Percentiles rank a stretch among this genome's conserved stretches.
These are phyloP conservation scores for Tiliqua scincoides DNA, from an alignment of 2,113 vertebrate species.

Conservation along the genomic window DNA sequence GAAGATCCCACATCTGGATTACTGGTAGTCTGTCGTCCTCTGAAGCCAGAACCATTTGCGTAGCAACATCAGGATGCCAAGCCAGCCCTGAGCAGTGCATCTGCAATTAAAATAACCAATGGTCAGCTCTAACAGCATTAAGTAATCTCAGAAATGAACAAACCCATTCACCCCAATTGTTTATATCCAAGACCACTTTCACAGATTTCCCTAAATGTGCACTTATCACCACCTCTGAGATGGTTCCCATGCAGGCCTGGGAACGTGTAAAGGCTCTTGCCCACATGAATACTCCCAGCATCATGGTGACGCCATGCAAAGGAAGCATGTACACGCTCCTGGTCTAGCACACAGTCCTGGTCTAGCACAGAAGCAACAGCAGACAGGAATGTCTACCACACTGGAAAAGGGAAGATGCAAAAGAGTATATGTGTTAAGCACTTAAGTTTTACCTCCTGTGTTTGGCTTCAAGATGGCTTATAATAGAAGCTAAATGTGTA, in stretches of 20 bases:
- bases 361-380: not conserved
- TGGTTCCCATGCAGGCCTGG: not conserved
- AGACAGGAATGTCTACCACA: not conserved
- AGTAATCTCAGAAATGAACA: not conserved
- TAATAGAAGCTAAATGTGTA: too few species aligned
- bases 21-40: constrained; percentile 96
- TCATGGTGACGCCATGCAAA: not conserved
- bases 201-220: not conserved
- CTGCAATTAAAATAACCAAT: constrained; percentile 62
- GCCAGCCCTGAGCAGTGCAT: constrained; percentile 97
- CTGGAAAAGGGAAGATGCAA: not conserved
- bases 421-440: not conserved
- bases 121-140: not conserved
- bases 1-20: constrained; percentile 97
- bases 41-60: constrained; percentile 92
- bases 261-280: not conserved
- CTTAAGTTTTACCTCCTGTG: too few species aligned
- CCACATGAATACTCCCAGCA: not conserved
- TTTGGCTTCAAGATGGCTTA: too few species aligned
- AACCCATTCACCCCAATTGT: not conserved
- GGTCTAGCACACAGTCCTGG: not conserved
- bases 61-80: constrained; percentile 96
- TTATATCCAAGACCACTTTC: not conserved
- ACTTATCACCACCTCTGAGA: too few species aligned
- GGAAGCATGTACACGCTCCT: not conserved